Base-by-base conservation (phyloP, 2,113 vertebrate genomes). In the Reinhardtius hippoglossoides region DNA sequence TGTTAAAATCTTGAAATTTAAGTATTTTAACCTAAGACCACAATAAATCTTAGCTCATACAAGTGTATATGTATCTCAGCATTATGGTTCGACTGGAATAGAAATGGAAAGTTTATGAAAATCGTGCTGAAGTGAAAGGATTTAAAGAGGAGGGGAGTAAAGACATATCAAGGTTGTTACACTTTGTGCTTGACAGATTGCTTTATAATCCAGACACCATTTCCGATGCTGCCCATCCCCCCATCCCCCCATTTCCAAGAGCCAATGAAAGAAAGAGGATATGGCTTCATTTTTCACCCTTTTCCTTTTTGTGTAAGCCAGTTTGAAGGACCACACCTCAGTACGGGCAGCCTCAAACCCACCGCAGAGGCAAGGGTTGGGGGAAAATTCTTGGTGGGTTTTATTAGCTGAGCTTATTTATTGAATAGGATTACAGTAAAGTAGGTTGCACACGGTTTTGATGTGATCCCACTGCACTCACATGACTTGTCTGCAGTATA, bases 101-200 rank as follows among this genome's bases (percentile, higher is more conserved):
- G 58, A 80, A 55, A 88, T 80, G 88, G 88, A 90, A 88, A 64
- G 60, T 92, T 92, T 89, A 92, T 68, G 69, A 71, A 18, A 50
- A 50, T 1, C 46, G 46, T 3, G 55, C 57, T 76, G 40, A 83
- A 84, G 62, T 84, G 72, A 71, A 92, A 87, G 86, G 54, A 80
- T 84, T 86, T 82, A n/a, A 59, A 52, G 44, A 50, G 31, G 55
- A 15, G 18, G 40, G 59, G 1, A 46, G 44, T 55, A 66, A 55
- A 44, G 64, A 82, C 60, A 59, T 78, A 77, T 84, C 78, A 74
- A 62, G 79, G 77, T 60, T 74, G 27, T 80, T 71, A 57, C 31
- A 61, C 44, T 61, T 84, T 71, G 9, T 81, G 57, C 52, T 84
- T 66, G 60, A 85, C 60, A 74, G 50, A 80, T 67, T 59, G 27